A percentile compares a stretch with the other conserved stretches of the same genome.
These are phyloP conservation scores for Pelecanoides urinatrix DNA, from an alignment of 2,113 vertebrate genomes.

Conservation along the genomic window DNA sequence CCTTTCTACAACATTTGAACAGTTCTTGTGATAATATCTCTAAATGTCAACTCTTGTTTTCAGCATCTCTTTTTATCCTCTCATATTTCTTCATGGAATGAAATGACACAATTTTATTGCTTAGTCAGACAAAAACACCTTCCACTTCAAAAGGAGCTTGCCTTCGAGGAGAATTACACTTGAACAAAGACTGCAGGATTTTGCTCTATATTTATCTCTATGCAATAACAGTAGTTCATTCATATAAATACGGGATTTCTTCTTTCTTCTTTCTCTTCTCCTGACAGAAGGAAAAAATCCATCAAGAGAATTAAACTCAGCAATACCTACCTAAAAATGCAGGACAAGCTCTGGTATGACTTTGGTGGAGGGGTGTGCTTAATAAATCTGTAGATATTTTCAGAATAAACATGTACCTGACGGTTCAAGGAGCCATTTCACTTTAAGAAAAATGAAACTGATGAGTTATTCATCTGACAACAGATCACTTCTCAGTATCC, in stretches of 20 bases:
- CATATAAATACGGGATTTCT: background rate
- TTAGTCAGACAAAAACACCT: slow-evolving; percentile 58
- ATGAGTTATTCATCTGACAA: background rate
- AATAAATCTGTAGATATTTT: background rate
- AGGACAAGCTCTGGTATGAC: background rate
- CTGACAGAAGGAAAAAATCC: background rate
- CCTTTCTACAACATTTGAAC: background rate
- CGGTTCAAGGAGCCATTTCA: background rate
- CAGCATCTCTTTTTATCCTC: background rate
- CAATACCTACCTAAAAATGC: background rate
- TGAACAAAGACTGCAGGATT: slow-evolving; percentile 29
- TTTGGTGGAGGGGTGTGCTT: background rate
- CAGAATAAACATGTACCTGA: background rate
- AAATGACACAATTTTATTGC: slow-evolving; percentile 55
- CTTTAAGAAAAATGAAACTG: background rate
- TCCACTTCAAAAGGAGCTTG: slow-evolving; percentile 53
- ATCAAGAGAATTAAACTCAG: background rate
- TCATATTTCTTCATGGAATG: slow-evolving; percentile 8
- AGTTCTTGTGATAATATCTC: background rate
- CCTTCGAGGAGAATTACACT: slow-evolving; percentile 59
- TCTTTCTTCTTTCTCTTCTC: background rate
- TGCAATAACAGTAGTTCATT: slow-evolving; percentile 23
- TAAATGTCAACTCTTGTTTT: slow-evolving; percentile 23
- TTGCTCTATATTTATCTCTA: slow-evolving; percentile 28
- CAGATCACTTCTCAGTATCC: background rate